A percentile compares a stretch with the other conserved stretches of the same genome.
These are phyloP conservation scores for Cydia splendana DNA, from an alignment of 1,140 invertebrate genomes.

Conservation along the genomic window DNA sequence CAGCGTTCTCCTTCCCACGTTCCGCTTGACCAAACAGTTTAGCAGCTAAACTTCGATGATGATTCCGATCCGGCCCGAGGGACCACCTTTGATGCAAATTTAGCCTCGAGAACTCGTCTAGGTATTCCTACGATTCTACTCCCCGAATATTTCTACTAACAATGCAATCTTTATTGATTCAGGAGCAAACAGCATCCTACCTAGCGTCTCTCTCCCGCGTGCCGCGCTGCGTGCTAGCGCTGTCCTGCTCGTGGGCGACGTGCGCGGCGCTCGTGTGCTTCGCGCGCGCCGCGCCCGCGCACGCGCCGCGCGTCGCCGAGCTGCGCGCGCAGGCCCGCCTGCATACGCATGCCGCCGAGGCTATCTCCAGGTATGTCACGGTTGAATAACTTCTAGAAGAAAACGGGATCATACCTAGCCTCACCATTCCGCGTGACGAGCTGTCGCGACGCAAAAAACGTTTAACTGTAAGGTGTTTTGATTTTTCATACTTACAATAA, in stretches of 20 bases:
- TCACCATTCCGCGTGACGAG: too few species aligned
- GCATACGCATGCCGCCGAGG: conserved; percentile 92
- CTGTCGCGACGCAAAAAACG: too few species aligned
- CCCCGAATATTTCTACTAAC: neutral
- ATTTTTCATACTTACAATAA: too few species aligned
- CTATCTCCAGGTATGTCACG: conserved; percentile 85
- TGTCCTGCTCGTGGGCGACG: conserved; percentile 82
- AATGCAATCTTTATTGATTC: conserved; percentile 67
- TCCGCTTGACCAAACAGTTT: too few species aligned
- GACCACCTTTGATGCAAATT: too few species aligned
- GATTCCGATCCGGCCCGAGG: too few species aligned
- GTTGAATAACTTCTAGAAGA: neutral
- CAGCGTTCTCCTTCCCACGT: too few species aligned
- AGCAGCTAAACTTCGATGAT: too few species aligned
- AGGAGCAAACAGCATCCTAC: conserved; percentile 92
- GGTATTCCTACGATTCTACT: too few species aligned
- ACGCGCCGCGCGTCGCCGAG: conserved; percentile 72
- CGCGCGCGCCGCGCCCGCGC: conserved; percentile 84
- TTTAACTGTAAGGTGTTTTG: too few species aligned
- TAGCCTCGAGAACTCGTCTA: too few species aligned
- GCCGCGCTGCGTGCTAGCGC: conserved; percentile 81
- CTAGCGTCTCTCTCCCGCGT: conserved; percentile 89
- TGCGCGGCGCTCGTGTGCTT: conserved; percentile 88
- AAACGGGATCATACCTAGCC: neutral
- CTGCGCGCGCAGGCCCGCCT: conserved; percentile 87